Evolutionary conservation across 37 sponge, comb jelly and placozoan species (phyloP), one percentile per base, ranked within the genome.

Genomic region (Cliona cf. orientalis): DNA sequence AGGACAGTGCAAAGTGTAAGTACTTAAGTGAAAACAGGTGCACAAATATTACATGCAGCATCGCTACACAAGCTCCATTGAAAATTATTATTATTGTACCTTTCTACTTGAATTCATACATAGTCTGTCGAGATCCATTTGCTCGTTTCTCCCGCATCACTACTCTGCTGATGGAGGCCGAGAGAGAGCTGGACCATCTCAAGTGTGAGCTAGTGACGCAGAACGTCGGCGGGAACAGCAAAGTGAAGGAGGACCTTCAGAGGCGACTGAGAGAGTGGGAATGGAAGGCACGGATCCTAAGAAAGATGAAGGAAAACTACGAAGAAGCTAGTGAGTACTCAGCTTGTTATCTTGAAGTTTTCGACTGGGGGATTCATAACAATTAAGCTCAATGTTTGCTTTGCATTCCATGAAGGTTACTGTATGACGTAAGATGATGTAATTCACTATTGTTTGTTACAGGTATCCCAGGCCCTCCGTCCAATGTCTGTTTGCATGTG

Each of bases 1-100:
- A 64, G 46, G 93, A 92, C 78, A 84, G 81, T 43, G 23, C 79
- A 2, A 83, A 75, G 81, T 92, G 93, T 92, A 42, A 91, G 85
- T 28, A n/a, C n/a, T n/a, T n/a, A n/a, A n/a, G n/a, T n/a, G n/a
- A n/a, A n/a, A n/a, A 19, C 9, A 72, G 6, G 25, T 36, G 25
- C 37, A 35, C 42, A 38, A 11, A 28, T 14, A 22, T 63, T 29
- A 53, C 19, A 53, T 62, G 64, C 25, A 31, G 6, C 64, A 62
- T 62, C 25, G 6, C 12, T n/a, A 28, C 64, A 19, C n/a, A 19
- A 62, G 9, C 25, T 62, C 17, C n/a, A 7, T 23, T 7, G 29
- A n/a, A 62, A n/a, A n/a, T n/a, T n/a, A n/a, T n/a, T n/a, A n/a
- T n/a, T n/a, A n/a, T n/a, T n/a, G 14, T 49, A 19, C 17, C 17